Conservation (phyloP, 2,797 vertebrate genomes). For the Characodon lateralis region DNA sequence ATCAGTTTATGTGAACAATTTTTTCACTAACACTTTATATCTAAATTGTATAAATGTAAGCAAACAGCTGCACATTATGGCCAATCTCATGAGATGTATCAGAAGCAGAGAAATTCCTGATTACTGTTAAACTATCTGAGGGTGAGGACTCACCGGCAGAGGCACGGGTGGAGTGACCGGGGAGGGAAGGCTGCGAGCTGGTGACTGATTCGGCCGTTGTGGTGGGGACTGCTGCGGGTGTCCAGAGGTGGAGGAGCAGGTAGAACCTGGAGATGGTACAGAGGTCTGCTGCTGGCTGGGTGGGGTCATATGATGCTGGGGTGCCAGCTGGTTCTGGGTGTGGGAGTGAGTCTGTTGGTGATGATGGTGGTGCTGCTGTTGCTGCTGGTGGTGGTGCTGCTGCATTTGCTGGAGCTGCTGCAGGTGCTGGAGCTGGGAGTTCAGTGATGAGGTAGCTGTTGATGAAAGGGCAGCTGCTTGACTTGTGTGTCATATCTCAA, state of each 20-base stretch:
- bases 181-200: constrained; percentile 91
- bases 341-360: constrained; percentile 82
- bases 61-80: neutral
- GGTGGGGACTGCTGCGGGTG: constrained; percentile 84
- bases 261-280: constrained; percentile 74
- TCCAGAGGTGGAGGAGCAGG: constrained; percentile 77
- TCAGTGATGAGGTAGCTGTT: constrained; percentile 99
- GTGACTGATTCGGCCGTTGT: constrained; percentile 89
- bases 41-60: neutral
- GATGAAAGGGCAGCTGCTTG: constrained; percentile 52
- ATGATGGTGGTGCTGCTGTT: constrained; percentile 76
- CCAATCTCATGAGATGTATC: neutral
- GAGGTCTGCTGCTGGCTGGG: constrained; percentile 79
- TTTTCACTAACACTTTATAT: neutral
- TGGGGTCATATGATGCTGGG: constrained; percentile 83
- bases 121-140: neutral
- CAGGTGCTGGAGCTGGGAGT: constrained; percentile 97
- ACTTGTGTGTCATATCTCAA: constrained; percentile 11
- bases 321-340: constrained; percentile 78
- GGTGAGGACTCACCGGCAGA: constrained; percentile 83
- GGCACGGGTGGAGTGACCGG: constrained; percentile 93
- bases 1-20: neutral
- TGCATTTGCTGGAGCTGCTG: constrained; percentile 97
- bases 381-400: constrained; percentile 88
- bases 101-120: neutral